Percentiles rank a stretch among this genome's conserved stretches.
Evolutionary conservation across 2,888 invertebrate species (phyloP).

Genomic region (Cephalotes varians): DNA sequence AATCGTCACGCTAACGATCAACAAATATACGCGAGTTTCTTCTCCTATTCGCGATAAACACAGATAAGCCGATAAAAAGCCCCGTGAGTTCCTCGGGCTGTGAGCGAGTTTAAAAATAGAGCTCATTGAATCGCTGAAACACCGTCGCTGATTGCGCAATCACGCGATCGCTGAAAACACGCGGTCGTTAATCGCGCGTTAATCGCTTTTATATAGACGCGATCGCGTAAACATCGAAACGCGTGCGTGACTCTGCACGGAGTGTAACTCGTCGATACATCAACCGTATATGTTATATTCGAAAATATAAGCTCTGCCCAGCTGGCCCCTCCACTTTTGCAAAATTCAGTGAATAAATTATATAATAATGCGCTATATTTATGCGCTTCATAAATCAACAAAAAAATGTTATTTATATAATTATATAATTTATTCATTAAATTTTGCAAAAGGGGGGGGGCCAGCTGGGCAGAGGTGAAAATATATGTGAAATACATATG

Average conservation of each 20-base stretch:
- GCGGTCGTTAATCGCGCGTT: conserved; percentile 52
- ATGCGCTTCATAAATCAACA: too few relatives aligned
- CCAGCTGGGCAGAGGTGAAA: too few relatives aligned
- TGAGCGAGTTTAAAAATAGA: conserved; percentile 47
- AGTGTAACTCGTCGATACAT: conserved; percentile 8
- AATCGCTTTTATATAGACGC: conserved; percentile 44
- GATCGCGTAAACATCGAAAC: conserved; percentile 41
- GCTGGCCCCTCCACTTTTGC: too few relatives aligned
- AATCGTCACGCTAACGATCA: conserved; percentile 47
- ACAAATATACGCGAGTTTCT: conserved; percentile 38
- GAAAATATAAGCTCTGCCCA: conserved; percentile 9
- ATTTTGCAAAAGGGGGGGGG: too few relatives aligned
- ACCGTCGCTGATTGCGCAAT: conserved; percentile 47
- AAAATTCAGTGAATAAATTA: too few relatives aligned
- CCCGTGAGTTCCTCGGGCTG: conserved; percentile 13
- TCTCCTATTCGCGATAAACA: conserved; percentile 40
- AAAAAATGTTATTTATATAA: too few relatives aligned
- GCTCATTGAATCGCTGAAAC: conserved; percentile 52
- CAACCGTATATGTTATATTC: background rate
- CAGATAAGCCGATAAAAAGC: conserved; percentile 50
- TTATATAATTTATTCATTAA: too few relatives aligned
- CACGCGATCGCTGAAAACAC: conserved; percentile 52
- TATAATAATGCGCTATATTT: too few relatives aligned
- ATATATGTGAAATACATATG: background rate
- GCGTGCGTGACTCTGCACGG: conserved; percentile 25